Evolutionary conservation across 2,888 invertebrate species (phyloP), one percentile per base, ranked within the genome.

Genomic region (Diloba caeruleocephala): DNA sequence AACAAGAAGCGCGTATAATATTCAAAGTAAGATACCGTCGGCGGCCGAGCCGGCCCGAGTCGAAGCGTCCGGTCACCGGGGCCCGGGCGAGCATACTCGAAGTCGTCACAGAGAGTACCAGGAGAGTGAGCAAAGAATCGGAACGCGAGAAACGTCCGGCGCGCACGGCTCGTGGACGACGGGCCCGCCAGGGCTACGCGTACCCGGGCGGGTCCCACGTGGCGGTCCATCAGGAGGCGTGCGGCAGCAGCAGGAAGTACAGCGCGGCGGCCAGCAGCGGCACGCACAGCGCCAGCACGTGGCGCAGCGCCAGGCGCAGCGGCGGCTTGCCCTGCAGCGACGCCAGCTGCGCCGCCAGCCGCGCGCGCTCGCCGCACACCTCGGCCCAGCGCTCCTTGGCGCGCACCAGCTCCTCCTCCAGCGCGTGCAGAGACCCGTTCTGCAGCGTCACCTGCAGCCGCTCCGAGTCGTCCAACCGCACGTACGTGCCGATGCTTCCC

Each of bases 331-430:
- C 89, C 74, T 94, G 95, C 76, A 96, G 84, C 53, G 84, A 83
- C 32, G 94, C 88, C 72, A 97, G 92, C 80, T 96, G 72, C 25
- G 71, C 73, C 32, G 94, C 91, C 31, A 96, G 88, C 45, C 94
- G 91, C 49, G 94, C 90, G 72, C 95, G 95, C 74, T 96, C 96
- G 17, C 94, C 94, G 72, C 94, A 90, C 52, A 94, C 95, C 69
- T 94, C 94, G 53, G 95, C 95, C 92, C 96, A 97, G 70, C 95
- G 94, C 83, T 96, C 96, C 80, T 96, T 97, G 59, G 97, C 94
- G 38, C 95, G 92, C 49, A 96, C 95, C 72, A 97, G 88, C 85
- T 97, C 96, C 82, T 96, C 96, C 81, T 96, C 96, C 15, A 96
- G 89, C 76, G 95, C 94, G 76, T 94, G 93, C 76, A 96, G 85